Percentiles rank a stretch among this genome's conserved stretches.
Conservation (phyloP, 2,113 vertebrate genomes). For the Siphamia tubifer region DNA sequence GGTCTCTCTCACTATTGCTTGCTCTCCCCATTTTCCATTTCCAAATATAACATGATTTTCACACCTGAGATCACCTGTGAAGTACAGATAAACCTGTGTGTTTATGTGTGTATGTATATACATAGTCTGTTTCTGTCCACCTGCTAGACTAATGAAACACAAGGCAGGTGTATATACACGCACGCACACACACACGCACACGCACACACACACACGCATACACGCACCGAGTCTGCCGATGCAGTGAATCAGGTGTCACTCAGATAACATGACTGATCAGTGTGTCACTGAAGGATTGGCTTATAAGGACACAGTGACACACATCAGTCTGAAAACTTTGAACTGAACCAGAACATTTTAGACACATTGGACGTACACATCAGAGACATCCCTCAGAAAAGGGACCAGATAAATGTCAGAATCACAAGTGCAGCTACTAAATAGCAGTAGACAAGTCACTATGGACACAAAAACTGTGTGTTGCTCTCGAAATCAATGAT, state of each 20-base stretch:
- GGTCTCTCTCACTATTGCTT: background rate
- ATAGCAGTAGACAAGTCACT: no score
- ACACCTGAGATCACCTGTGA: conserved; percentile 39
- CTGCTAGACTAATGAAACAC: background rate
- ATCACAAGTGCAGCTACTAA: background rate
- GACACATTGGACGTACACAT: background rate
- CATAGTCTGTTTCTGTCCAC: background rate
- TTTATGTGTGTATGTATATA: background rate
- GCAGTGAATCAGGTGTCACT: background rate
- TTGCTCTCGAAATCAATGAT: no score
- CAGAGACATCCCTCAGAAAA: background rate
- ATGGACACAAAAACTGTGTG: background rate
- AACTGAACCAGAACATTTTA: no score
- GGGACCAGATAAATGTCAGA: background rate
- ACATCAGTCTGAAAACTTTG: no score
- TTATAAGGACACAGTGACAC: background rate
- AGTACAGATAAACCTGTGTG: conserved; percentile 2
- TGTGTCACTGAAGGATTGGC: conserved; percentile 15
- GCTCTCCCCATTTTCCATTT: conserved; percentile 20
- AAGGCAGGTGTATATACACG: background rate
- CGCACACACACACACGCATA: background rate
- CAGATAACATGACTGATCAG: conserved; percentile 33
- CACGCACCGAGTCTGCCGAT: background rate
- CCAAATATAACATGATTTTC: conserved; percentile 33
- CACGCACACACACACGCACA: background rate